Evolutionary conservation across 2,888 invertebrate genomes (phyloP), one percentile per base, ranked within the genome.

Genomic region (Gryllus longicercus): DNA sequence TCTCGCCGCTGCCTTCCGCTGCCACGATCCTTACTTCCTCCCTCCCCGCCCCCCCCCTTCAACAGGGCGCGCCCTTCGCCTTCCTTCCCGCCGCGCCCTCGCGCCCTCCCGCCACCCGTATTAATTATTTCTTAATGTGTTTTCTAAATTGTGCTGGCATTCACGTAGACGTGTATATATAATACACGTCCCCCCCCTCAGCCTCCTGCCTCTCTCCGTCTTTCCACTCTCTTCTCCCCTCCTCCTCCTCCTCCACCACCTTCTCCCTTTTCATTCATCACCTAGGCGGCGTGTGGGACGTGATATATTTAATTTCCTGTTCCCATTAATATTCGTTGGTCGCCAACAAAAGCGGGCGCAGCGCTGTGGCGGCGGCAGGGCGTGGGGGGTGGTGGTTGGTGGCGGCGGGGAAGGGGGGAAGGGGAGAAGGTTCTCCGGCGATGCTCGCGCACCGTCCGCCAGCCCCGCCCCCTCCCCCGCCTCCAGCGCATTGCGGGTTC

Each of bases 51-150:
- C n/a, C 4, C 63, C 16, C 8, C 16, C 63, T 14, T 10, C n/a
- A 63, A 63, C 4, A 63, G 63, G 63, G 63, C 63, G 63, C 63
- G 63, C 14, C 63, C 63, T n/a, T 11, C 63, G 8, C 63, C 63
- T 63, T 63, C 63, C 63, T 63, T n/a, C n/a, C n/a, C 16, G 16
- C 63, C 8, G 14, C n/a, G 3, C 63, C 63, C 4, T 8, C 8
- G 16, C 16, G 4, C n/a, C 63, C 11, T 14, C 16, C 16, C 12
- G 63, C 16, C 63, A 14, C 4, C 63, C 63, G 63, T 63, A 63
- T 63, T 63, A 63, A 63, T 63, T 63, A 63, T 63, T 63, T 63
- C 63, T 63, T 63, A 63, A 63, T 63, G 63, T 63, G 63, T 63
- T 63, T 63, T 63, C 63, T 63, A 63, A 63, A 63, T 63, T 63